Evolutionary conservation across 2,797 vertebrate genomes (phyloP).

Genomic region (Helicolenus hilgendorfi): DNA sequence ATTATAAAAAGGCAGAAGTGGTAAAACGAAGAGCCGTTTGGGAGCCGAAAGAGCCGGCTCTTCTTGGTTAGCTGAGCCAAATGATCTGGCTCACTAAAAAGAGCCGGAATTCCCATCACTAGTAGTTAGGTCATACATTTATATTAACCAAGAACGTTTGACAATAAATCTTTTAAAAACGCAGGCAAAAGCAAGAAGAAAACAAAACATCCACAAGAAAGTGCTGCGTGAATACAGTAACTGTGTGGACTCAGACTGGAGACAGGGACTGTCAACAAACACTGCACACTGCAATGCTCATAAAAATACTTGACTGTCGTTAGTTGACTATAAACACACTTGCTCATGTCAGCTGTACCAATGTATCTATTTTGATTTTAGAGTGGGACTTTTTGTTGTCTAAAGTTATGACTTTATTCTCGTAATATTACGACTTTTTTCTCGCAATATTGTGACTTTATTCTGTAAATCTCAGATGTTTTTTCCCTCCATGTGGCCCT

Average conservation of each 20-base stretch:
- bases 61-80: too few species aligned
- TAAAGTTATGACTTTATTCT: neutral
- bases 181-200: neutral
- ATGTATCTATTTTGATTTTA: conserved; percentile 2
- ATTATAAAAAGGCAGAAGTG: too few species aligned
- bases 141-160: neutral
- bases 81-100: too few species aligned
- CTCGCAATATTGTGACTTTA: too few species aligned
- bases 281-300: neutral
- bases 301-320: neutral
- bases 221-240: neutral
- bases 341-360: neutral
- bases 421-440: too few species aligned
- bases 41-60: too few species aligned
- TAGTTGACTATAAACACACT: conserved; percentile 43
- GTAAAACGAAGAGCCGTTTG: too few species aligned
- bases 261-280: conserved; percentile 52
- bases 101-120: too few species aligned
- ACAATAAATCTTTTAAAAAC: neutral
- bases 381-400: conserved; percentile 42
- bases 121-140: too few species aligned
- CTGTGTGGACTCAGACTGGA: neutral
- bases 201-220: neutral
- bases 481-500: too few species aligned
- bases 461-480: too few species aligned